phyloP scores from a whole-genome alignment of 2,797 vertebrate species.

The Florisuga fusca region DNA sequence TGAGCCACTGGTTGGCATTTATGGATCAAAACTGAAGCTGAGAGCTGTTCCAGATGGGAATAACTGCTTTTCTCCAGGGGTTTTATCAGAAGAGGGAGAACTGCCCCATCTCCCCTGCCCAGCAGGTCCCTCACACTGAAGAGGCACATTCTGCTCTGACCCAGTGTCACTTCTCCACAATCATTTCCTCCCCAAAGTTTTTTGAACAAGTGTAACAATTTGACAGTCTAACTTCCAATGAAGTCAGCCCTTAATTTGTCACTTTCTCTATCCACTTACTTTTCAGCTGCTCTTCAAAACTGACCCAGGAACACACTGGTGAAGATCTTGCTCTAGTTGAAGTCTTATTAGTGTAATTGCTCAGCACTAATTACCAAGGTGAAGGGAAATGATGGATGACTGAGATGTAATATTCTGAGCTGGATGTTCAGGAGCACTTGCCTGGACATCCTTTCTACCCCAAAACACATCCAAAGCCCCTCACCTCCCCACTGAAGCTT shows the following conservation, averaged over 20 bases:
- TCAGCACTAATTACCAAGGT: background rate
- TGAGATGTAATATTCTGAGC: background rate
- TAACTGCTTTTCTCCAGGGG: no score
- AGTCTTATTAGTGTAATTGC: accelerated
- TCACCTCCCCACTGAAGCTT: background rate
- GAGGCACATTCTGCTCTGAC: background rate
- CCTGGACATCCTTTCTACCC: background rate
- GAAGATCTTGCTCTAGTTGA: background rate
- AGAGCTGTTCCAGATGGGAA: background rate
- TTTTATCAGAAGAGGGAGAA: background rate
- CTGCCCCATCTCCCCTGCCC: background rate
- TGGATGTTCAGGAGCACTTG: background rate
- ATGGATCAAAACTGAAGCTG: background rate
- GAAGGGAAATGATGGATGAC: background rate
- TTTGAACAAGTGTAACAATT: background rate
- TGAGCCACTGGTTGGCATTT: background rate
- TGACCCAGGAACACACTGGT: background rate
- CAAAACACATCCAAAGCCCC: background rate
- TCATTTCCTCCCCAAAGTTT: background rate
- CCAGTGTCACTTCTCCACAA: accelerated
- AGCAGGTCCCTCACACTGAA: background rate
- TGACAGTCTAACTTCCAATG: background rate
- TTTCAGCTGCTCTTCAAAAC: background rate
- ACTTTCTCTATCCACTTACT: accelerated
- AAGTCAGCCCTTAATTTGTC: background rate